These are phyloP conservation scores for Ceyx margarethae DNA, from an alignment of 2,113 vertebrate genomes.

Conservation along the genomic window DNA sequence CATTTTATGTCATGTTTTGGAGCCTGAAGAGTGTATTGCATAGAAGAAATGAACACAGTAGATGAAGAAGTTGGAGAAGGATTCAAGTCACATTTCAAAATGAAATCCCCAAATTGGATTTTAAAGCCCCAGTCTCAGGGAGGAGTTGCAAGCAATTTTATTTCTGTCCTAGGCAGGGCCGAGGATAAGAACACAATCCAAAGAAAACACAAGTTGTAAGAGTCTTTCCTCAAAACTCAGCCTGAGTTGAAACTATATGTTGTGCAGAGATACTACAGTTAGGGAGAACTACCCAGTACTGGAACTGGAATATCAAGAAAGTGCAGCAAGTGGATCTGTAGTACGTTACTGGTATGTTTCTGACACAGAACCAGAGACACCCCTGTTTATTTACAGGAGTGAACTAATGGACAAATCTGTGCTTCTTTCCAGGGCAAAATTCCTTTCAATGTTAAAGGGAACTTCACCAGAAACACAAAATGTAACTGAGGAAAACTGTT, in stretches of 20 bases:
- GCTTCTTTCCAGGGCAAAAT: neutral
- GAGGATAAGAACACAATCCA: constrained; percentile 28
- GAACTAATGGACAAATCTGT: neutral
- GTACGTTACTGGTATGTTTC: neutral
- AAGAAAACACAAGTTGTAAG: constrained; percentile 18
- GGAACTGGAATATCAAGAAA: neutral
- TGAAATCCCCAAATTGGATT: constrained; percentile 41
- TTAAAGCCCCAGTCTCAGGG: constrained; percentile 13
- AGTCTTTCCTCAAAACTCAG: constrained; percentile 8
- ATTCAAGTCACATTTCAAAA: constrained; percentile 34
- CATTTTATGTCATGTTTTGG: neutral
- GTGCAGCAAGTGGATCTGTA: neutral
- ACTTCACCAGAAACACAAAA: neutral
- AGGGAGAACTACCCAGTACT: neutral
- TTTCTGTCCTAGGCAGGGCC: neutral
- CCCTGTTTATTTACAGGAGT: neutral
- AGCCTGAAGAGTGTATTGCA: neutral
- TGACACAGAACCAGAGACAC: neutral
- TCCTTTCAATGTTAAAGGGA: neutral
- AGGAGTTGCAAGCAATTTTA: constrained; percentile 28
- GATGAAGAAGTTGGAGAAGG: neutral
- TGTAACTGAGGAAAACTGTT: neutral
- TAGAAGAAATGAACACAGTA: neutral
- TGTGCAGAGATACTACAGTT: neutral
- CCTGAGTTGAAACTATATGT: neutral